Percentiles rank a stretch among this genome's conserved stretches.
Evolutionary conservation across 1,140 invertebrate genomes (phyloP).

Genomic region (Branchinecta lindahli): DNA sequence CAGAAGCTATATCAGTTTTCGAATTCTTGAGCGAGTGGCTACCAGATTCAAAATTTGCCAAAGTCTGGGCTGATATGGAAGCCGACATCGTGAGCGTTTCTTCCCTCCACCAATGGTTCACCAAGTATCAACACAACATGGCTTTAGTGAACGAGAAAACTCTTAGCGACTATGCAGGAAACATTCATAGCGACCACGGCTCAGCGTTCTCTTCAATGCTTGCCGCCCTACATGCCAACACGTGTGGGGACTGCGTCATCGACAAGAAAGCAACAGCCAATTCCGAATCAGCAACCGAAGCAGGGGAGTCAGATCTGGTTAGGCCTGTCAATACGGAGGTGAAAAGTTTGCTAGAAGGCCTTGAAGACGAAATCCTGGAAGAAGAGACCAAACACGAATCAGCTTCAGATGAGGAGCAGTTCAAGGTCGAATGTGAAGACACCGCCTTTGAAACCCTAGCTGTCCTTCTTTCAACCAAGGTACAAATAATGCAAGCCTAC

Average conservation of each 20-base stretch:
- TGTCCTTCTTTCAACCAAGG: too few relatives aligned
- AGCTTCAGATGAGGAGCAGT: too few relatives aligned
- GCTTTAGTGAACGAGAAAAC: constrained; percentile 18
- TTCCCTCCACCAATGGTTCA: constrained; percentile 18
- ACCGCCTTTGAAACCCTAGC: too few relatives aligned
- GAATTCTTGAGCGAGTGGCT: neutral
- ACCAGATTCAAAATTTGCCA: constrained; percentile 1
- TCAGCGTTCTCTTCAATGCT: neutral
- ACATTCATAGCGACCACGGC: constrained; percentile 12
- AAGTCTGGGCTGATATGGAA: constrained; percentile 11
- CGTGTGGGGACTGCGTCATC: neutral
- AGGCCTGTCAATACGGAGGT: neutral
- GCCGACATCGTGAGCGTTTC: neutral
- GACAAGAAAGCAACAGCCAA: neutral
- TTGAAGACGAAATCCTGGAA: constrained; percentile 28
- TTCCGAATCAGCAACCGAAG: neutral
- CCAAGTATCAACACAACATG: constrained; percentile 15
- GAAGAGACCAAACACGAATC: constrained; percentile 22
- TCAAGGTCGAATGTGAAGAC: too few relatives aligned
- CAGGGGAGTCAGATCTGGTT: neutral
- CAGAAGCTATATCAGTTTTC: neutral
- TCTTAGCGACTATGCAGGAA: constrained; percentile 16
- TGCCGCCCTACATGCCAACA: neutral
- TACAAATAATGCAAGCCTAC: too few relatives aligned
- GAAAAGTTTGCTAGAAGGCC: neutral